phyloP scores from a whole-genome alignment of 2,113 vertebrate genomes.

The Fregata magnificens region DNA sequence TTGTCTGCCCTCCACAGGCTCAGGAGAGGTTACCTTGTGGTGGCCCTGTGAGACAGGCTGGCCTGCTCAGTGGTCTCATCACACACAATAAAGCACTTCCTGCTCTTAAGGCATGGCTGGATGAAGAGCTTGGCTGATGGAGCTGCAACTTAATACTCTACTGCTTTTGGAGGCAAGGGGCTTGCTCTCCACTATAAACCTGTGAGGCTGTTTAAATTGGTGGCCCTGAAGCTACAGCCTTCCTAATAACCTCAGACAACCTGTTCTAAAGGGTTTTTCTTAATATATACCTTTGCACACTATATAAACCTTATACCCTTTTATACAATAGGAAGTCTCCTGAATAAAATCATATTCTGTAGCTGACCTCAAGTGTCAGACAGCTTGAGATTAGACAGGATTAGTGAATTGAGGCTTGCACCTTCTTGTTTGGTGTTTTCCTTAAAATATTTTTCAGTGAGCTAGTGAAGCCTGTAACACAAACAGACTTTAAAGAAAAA shows the following conservation, averaged over 20 bases:
- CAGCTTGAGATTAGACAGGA: neutral
- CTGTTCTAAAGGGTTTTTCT: neutral
- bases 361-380: neutral
- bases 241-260: neutral
- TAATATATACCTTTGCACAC: neutral
- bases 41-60: neutral
- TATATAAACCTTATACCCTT: neutral
- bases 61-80: neutral
- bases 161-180: neutral
- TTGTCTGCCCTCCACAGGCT: neutral
- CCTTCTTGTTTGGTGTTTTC: neutral
- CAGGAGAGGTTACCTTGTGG: neutral
- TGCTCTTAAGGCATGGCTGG: neutral
- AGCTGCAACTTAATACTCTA: neutral
- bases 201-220: neutral
- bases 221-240: neutral
- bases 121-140: neutral
- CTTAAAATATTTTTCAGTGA: neutral
- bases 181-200: neutral
- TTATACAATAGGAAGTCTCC: neutral
- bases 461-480: constrained; percentile 1
- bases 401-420: neutral
- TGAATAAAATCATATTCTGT: neutral
- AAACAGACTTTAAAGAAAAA: neutral
- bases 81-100: neutral